A percentile compares a stretch with the other conserved stretches of the same genome.
These are phyloP conservation scores for Mizuhopecten yessoensis DNA, from an alignment of 1,140 invertebrate genomes.

Conservation along the genomic window DNA sequence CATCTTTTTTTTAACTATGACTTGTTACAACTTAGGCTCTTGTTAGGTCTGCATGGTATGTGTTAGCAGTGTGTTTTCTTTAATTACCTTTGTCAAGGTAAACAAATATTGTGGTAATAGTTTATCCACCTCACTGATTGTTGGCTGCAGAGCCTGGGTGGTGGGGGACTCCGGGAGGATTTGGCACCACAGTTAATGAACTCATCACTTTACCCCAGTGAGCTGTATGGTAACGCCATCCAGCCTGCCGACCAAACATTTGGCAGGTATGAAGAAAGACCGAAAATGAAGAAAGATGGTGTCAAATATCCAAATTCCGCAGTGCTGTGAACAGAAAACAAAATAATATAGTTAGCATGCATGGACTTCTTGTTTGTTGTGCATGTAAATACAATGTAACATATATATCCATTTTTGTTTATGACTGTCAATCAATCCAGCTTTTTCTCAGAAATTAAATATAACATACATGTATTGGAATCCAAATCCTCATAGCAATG, in stretches of 20 bases:
- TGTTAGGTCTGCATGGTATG: neutral
- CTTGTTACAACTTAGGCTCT: neutral
- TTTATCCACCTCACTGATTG: slow-evolving; percentile 32
- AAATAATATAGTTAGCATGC: neutral
- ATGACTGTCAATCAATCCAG: neutral
- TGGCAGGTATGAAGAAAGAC: slow-evolving; percentile 37
- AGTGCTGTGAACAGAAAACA: neutral
- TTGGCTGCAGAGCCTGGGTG: slow-evolving; percentile 1
- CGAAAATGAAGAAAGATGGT: slow-evolving; percentile 26
- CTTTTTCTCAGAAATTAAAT: neutral
- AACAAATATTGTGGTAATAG: slow-evolving; percentile 39
- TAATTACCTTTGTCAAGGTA: slow-evolving; percentile 29
- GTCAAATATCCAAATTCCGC: slow-evolving; percentile 31
- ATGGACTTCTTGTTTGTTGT: neutral
- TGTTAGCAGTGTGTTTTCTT: slow-evolving; percentile 22
- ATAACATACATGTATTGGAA: no score
- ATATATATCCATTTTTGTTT: neutral
- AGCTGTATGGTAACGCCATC: slow-evolving; percentile 24
- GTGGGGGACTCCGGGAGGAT: neutral
- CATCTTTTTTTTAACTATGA: neutral
- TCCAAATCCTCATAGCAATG: no score
- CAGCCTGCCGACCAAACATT: slow-evolving; percentile 22
- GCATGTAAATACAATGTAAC: neutral
- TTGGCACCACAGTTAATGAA: neutral
- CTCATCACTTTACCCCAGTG: neutral